phyloP scores from a whole-genome alignment of 2,113 vertebrate genomes.

The Laterallus jamaicensis region DNA sequence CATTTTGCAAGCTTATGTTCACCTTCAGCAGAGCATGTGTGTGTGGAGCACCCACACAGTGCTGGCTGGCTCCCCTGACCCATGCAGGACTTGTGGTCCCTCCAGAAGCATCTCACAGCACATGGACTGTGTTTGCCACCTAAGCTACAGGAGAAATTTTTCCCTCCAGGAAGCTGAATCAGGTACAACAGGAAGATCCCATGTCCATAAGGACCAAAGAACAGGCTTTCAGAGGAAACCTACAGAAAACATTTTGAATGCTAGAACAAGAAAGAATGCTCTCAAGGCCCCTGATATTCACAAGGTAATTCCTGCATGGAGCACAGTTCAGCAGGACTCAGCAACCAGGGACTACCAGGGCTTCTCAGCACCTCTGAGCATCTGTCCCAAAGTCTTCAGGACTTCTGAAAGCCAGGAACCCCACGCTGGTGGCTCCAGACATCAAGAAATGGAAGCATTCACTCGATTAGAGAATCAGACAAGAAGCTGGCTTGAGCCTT shows the following conservation, averaged over 20 bases:
- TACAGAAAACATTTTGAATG: not conserved
- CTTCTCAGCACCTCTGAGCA: not conserved
- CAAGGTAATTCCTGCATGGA: not conserved
- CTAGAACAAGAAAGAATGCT: not conserved
- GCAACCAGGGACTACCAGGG: not conserved
- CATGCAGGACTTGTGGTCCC: not conserved
- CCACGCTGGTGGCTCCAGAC: not conserved
- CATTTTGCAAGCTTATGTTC: not conserved
- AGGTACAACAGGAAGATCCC: not conserved
- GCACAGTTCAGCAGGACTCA: not conserved
- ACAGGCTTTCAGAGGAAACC: not conserved
- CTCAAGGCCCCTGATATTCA: not conserved
- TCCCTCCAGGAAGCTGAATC: not conserved
- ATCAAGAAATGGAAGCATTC: not conserved
- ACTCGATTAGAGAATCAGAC: not conserved
- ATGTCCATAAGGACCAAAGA: not conserved
- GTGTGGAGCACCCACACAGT: not conserved
- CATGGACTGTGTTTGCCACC: not conserved
- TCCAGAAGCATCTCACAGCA: not conserved
- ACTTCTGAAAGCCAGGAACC: not conserved
- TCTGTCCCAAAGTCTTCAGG: not conserved
- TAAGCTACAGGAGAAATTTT: not conserved
- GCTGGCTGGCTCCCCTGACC: fast-evolving
- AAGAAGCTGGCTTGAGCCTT: not conserved
- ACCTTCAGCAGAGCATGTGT: not conserved